Conservation (phyloP, 2,888 invertebrate genomes). For the Drosophila borealis region DNA sequence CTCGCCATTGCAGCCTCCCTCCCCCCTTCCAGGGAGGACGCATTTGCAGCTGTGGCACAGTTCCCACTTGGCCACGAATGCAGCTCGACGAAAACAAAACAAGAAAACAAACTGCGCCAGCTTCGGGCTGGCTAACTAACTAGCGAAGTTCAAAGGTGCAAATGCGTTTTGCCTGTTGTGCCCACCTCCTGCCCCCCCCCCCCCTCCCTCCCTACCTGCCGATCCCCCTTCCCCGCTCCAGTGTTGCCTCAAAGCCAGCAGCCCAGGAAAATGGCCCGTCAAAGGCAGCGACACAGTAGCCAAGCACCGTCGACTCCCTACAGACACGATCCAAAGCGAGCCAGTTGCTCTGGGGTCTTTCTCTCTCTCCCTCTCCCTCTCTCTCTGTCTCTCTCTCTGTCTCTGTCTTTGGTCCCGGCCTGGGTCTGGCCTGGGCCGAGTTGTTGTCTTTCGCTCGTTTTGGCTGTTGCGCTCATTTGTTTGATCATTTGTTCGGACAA, state of each 20-base stretch:
- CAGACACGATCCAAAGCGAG: conserved; percentile 35
- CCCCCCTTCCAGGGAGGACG: conserved; percentile 30
- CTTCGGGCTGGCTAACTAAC: conserved; percentile 26
- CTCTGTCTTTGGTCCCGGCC: background rate
- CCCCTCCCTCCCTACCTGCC: too few relatives aligned
- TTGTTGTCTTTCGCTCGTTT: conserved; percentile 7
- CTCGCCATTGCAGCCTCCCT: conserved; percentile 8
- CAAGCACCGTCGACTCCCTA: conserved; percentile 33
- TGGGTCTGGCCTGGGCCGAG: conserved; percentile 1
- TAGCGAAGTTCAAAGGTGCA: conserved; percentile 75
- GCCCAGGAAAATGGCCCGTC: conserved; percentile 26
- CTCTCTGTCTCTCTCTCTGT: background rate
- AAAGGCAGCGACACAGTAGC: conserved; percentile 51
- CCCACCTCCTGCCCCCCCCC: too few relatives aligned
- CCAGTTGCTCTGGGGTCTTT: conserved; percentile 37
- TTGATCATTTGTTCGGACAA: conserved; percentile 80
- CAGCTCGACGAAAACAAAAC: background rate
- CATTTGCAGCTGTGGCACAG: conserved; percentile 62
- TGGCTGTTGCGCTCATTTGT: conserved; percentile 74
- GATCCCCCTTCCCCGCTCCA: fast-evolving
- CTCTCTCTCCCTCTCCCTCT: too few relatives aligned
- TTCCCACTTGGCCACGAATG: conserved; percentile 44
- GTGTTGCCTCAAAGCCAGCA: background rate
- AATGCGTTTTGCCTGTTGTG: conserved; percentile 68
- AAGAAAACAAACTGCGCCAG: conserved; percentile 5